These are phyloP conservation scores for Cheirogaleus medius DNA, from an alignment of 2,113 vertebrate genomes.

Conservation along the genomic window DNA sequence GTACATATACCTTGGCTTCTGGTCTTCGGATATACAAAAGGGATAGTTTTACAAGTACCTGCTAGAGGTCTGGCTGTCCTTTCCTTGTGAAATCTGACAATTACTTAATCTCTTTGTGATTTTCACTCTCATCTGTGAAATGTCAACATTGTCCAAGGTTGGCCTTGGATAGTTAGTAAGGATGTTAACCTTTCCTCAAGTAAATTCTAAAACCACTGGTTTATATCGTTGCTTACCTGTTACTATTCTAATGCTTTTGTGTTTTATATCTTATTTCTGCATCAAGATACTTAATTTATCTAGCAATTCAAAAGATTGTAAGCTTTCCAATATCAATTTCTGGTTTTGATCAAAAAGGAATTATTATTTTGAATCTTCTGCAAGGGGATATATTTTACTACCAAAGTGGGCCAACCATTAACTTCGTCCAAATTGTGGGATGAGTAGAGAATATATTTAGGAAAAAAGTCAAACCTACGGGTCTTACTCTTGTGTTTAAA, in stretches of 20 bases:
- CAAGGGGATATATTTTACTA: background rate
- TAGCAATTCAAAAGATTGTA: background rate
- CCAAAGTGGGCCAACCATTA: background rate
- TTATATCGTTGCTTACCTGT: background rate
- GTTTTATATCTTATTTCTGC: background rate
- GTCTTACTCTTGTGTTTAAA: constrained; percentile 3
- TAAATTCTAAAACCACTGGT: background rate
- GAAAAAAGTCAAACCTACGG: background rate
- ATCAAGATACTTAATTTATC: background rate
- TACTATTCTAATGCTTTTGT: background rate
- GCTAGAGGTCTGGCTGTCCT: background rate
- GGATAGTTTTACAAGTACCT: fast-evolving
- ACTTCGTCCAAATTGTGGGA: background rate
- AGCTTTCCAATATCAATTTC: background rate
- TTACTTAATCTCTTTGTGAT: background rate
- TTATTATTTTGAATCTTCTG: background rate
- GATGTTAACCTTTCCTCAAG: background rate
- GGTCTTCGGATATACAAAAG: background rate
- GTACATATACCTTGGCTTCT: background rate
- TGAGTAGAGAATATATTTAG: background rate
- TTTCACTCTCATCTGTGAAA: background rate
- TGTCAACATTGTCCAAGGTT: background rate
- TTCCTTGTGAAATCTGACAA: background rate
- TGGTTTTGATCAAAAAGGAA: background rate
- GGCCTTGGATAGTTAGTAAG: fast-evolving